Evolutionary conservation across 2,113 vertebrate genomes (phyloP).

Genomic region (Menura novaehollandiae): DNA sequence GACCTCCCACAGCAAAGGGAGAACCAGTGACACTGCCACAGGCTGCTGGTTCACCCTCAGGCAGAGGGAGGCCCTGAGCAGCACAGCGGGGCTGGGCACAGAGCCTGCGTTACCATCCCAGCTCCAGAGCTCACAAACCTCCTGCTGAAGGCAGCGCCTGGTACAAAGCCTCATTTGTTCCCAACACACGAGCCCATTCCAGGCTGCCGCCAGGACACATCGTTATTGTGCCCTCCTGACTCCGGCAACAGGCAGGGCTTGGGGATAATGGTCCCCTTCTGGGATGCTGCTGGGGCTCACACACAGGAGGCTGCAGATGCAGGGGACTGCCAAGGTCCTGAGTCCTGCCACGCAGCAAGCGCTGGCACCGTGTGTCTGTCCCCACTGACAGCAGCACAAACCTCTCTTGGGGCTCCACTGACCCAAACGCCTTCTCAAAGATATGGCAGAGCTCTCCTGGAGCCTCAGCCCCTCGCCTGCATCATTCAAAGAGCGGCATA

Average conservation of each 20-base stretch:
- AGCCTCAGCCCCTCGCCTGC: neutral
- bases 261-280: neutral
- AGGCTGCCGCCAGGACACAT: neutral
- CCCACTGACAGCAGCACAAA: neutral
- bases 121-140: conserved; percentile 23
- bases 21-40: neutral
- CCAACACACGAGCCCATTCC: neutral
- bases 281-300: neutral
- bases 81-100: neutral
- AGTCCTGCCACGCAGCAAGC: neutral
- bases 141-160: neutral
- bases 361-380: fast-evolving
- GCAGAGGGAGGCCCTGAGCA: neutral
- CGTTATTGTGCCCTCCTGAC: conserved; percentile 15
- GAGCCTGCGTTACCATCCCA: neutral
- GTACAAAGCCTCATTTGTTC: conserved; percentile 4
- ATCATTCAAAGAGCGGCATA: neutral
- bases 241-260: neutral
- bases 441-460: neutral
- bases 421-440: neutral
- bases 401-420: neutral
- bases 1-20: neutral
- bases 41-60: neutral
- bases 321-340: neutral
- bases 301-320: neutral